Percentiles rank a stretch among this genome's conserved stretches.
Conservation (phyloP, 2,113 vertebrate species). For the Grammomys surdaster region DNA sequence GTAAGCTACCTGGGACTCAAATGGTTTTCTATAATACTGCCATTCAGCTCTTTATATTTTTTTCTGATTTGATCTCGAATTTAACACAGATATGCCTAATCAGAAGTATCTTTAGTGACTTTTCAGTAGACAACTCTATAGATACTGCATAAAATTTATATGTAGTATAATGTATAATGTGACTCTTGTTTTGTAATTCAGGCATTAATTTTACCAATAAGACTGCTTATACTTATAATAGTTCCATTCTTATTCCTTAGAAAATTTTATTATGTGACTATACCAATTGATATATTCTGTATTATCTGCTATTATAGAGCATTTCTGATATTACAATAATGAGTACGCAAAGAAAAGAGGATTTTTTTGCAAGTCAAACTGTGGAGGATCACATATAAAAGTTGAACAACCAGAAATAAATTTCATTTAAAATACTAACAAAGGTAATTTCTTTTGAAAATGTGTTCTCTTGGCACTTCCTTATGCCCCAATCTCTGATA, state of each 20-base stretch:
- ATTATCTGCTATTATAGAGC: neutral
- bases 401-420: conserved; percentile 1
- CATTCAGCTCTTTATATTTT: neutral
- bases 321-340: conserved; percentile 10
- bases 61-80: neutral
- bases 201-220: neutral
- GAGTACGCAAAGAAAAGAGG: neutral
- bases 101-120: conserved; percentile 1
- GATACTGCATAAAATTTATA: neutral
- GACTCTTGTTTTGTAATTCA: neutral
- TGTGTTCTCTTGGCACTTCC: neutral
- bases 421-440: neutral
- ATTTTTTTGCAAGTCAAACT: neutral
- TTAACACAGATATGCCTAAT: neutral
- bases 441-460: neutral
- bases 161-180: neutral
- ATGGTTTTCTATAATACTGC: neutral
- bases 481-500: neutral
- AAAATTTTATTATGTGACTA: neutral
- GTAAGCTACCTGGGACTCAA: neutral
- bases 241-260: neutral
- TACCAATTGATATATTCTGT: neutral
- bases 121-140: neutral
- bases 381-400: neutral
- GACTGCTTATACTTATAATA: neutral